Conservation (phyloP, 2,888 invertebrate species). For the Ormyrus thymus region DNA sequence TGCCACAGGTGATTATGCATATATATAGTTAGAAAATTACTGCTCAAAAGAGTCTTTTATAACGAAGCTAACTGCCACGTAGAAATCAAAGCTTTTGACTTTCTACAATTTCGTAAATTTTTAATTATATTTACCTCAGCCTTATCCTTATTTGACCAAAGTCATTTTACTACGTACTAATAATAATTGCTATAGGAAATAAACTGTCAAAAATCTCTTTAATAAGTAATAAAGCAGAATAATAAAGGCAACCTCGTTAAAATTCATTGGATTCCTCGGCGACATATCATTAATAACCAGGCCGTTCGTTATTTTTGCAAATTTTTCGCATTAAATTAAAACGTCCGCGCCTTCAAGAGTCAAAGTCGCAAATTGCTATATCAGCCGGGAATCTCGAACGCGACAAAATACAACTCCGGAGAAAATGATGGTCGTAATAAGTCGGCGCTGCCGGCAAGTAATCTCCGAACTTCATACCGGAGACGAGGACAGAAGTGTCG, state of each 20-base stretch:
- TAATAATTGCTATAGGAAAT: too few relatives aligned
- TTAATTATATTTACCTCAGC: too few relatives aligned
- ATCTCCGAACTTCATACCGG: conserved; percentile 52
- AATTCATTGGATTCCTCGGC: conserved; percentile 43
- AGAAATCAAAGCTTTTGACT: too few relatives aligned
- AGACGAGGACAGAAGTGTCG: conserved; percentile 4
- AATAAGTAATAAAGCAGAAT: not conserved
- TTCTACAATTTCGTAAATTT: too few relatives aligned
- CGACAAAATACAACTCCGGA: conserved; percentile 58
- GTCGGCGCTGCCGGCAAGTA: conserved; percentile 25
- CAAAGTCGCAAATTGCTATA: conserved; percentile 58
- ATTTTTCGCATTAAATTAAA: conserved; percentile 46
- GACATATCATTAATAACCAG: conserved; percentile 44
- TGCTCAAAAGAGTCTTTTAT: not conserved
- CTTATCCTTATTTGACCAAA: too few relatives aligned
- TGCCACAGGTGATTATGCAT: conserved; percentile 22
- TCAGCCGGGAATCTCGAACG: conserved; percentile 56
- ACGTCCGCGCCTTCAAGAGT: not conserved
- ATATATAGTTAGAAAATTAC: too few relatives aligned
- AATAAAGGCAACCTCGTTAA: conserved; percentile 47
- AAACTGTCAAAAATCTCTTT: not conserved
- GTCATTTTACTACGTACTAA: too few relatives aligned
- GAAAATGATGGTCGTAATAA: conserved; percentile 52
- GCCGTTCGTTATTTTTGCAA: conserved; percentile 1
- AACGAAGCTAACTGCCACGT: not conserved